Percentiles rank a stretch among this genome's conserved stretches.
phyloP scores from a whole-genome alignment of 2,888 invertebrate species.

The Pachydiplax longipennis region DNA sequence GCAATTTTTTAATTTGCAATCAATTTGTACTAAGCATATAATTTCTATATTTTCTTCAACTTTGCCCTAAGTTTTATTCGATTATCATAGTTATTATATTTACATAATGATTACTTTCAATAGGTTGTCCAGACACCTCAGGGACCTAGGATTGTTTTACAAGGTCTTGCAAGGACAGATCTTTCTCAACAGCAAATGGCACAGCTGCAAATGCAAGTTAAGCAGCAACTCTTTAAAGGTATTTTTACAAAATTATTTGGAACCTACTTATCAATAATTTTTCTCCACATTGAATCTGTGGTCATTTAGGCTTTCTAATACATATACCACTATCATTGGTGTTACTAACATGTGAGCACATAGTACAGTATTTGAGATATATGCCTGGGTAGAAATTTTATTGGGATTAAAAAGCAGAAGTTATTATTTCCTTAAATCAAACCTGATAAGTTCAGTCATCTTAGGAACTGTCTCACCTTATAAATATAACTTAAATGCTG shows the following conservation, averaged over 20 bases:
- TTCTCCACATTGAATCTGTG: neutral
- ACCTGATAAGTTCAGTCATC: no score
- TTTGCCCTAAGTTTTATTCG: neutral
- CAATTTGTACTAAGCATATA: neutral
- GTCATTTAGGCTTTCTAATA: no score
- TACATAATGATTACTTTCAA: neutral
- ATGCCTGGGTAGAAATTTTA: no score
- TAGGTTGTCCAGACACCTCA: slow-evolving; percentile 80
- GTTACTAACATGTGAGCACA: no score
- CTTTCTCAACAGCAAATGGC: slow-evolving; percentile 82
- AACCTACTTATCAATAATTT: no score
- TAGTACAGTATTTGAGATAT: no score
- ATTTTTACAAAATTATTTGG: slow-evolving; percentile 48
- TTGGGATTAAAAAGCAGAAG: no score
- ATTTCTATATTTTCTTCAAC: neutral
- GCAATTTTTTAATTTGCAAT: neutral
- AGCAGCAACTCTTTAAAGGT: slow-evolving; percentile 88
- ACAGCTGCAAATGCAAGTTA: slow-evolving; percentile 87
- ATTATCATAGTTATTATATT: neutral
- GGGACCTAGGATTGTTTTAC: slow-evolving; percentile 85
- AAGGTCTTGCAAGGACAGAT: slow-evolving; percentile 83
- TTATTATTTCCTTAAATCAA: no score
- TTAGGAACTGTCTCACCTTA: no score
- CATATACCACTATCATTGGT: no score
- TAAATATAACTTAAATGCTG: no score